Evolutionary conservation across 2,797 vertebrate species (phyloP).

Genomic region (Gallinago stenura): DNA sequence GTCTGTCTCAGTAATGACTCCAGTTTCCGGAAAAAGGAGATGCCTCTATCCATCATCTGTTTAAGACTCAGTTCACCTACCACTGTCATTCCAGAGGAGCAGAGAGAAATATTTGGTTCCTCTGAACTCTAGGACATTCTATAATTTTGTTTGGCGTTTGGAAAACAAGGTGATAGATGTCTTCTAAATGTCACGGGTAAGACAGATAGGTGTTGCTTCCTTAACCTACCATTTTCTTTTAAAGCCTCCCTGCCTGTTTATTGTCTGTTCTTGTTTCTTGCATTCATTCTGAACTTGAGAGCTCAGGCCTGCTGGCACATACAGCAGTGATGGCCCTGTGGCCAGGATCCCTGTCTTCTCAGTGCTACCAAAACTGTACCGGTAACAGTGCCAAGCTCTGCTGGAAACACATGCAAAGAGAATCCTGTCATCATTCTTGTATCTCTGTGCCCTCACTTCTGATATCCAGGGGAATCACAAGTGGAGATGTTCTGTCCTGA

Average conservation of each 20-base stretch:
- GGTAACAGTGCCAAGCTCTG: background rate
- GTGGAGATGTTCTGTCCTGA: background rate
- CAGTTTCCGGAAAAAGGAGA: background rate
- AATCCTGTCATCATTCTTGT: fast-evolving
- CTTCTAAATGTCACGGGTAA: background rate
- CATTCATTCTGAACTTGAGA: background rate
- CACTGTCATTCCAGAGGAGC: background rate
- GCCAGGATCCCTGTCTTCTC: background rate
- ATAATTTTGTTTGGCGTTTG: background rate
- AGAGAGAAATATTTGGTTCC: background rate
- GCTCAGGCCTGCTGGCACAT: background rate
- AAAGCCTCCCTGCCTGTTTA: background rate
- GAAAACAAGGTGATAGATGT: background rate
- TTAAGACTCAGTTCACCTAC: background rate
- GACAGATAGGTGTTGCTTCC: background rate
- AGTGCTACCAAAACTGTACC: background rate
- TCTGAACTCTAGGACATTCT: background rate
- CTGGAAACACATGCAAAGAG: background rate
- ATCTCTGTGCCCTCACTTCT: background rate
- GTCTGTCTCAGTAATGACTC: background rate
- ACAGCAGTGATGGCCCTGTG: background rate
- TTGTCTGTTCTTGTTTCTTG: background rate
- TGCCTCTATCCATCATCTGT: background rate
- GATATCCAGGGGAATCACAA: background rate
- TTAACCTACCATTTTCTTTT: conserved; percentile 8